Evolutionary conservation across 2,888 invertebrate genomes (phyloP).

Genomic region (Hesperia comma): DNA sequence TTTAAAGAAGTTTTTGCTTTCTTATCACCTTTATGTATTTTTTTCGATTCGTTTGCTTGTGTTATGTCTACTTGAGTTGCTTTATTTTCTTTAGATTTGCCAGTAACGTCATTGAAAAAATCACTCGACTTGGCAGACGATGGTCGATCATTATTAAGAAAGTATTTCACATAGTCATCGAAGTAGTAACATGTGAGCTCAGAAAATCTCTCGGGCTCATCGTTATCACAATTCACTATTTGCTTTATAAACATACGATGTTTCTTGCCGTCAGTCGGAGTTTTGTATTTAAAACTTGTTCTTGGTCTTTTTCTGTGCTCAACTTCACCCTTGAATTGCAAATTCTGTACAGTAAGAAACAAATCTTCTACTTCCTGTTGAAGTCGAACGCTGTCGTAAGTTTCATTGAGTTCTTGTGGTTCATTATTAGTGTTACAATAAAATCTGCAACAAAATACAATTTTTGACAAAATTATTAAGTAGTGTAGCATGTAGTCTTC

Average conservation of each 20-base stretch:
- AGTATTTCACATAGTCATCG: constrained; percentile 72
- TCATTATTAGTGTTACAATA: constrained; percentile 49
- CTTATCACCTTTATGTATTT: constrained; percentile 48
- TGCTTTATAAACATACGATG: constrained; percentile 78
- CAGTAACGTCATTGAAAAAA: constrained; percentile 52
- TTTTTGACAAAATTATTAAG: not conserved
- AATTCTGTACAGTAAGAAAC: constrained; percentile 71
- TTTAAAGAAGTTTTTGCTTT: constrained; percentile 44
- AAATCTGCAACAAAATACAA: constrained; percentile 55
- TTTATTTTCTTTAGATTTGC: constrained; percentile 59
- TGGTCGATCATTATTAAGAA: constrained; percentile 61
- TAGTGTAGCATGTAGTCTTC: no score
- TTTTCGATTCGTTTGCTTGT: constrained; percentile 43
- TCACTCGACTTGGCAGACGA: constrained; percentile 67
- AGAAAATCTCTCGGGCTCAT: constrained; percentile 60
- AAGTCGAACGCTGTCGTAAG: constrained; percentile 43
- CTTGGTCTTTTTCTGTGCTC: constrained; percentile 59
- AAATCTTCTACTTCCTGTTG: constrained; percentile 56
- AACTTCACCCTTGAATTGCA: constrained; percentile 67
- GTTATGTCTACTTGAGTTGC: constrained; percentile 56
- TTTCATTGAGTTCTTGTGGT: constrained; percentile 41
- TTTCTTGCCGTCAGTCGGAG: constrained; percentile 53
- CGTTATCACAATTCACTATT: constrained; percentile 55
- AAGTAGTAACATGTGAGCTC: constrained; percentile 67
- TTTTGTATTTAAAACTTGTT: constrained; percentile 73